Percentiles rank a stretch among this genome's conserved stretches.
These are phyloP conservation scores for Oscarella lobularis DNA, from an alignment of 37 sponge, comb jelly and placozoan species.

Conservation along the genomic window DNA sequence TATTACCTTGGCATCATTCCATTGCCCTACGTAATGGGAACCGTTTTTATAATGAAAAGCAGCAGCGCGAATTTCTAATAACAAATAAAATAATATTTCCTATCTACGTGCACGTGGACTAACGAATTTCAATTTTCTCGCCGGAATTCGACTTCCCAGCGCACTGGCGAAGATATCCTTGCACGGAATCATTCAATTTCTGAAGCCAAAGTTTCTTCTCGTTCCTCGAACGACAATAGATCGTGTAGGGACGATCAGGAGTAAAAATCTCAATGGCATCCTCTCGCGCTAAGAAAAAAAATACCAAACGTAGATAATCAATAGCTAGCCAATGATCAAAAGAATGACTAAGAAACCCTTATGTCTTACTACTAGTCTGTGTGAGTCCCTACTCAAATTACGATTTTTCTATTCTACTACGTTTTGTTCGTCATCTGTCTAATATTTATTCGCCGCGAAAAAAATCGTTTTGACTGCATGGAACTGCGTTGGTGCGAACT, in stretches of 20 bases:
- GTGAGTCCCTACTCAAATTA: too few species aligned
- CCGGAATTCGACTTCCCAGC: neutral
- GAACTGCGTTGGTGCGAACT: too few species aligned
- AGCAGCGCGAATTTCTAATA: neutral
- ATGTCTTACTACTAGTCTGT: too few species aligned
- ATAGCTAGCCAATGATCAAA: too few species aligned
- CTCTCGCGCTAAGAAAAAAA: neutral
- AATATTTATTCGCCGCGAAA: too few species aligned
- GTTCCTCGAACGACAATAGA: constrained; percentile 51
- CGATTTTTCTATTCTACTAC: too few species aligned
- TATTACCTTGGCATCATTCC: neutral
- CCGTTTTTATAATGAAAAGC: neutral
- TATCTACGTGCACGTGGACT: constrained; percentile 7
- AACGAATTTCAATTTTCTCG: constrained; percentile 7
- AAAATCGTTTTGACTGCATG: too few species aligned
- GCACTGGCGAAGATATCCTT: neutral
- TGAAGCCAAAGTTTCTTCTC: constrained; percentile 87
- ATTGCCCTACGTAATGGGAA: neutral
- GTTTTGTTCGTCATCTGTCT: too few species aligned
- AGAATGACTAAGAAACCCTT: too few species aligned
- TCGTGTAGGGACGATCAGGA: constrained; percentile 77
- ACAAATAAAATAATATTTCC: neutral
- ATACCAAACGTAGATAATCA: too few species aligned
- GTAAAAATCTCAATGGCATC: constrained; percentile 85
- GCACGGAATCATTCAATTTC: constrained; percentile 56